Base-by-base conservation (phyloP, 2,797 vertebrate genomes). In the Gymnothorax reevesii region DNA sequence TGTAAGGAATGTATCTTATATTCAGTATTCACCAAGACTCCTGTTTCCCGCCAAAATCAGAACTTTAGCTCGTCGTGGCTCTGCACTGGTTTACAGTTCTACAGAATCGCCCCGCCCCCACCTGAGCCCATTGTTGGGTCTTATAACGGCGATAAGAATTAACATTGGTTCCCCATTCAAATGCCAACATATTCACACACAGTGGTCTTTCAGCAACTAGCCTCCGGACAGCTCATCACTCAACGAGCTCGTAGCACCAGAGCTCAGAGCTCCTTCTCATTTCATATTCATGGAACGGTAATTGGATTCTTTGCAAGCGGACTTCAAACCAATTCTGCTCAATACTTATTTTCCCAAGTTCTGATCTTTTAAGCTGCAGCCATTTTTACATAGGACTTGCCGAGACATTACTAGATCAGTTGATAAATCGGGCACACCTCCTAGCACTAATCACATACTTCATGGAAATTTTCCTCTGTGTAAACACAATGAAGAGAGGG, bases 201-300 rank as follows among this genome's bases (percentile, higher is more conserved):
- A 12, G 66, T 12, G 25, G 66, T 0, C 75, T 49, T n/a, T 27
- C 17, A 3, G 49, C 5, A 52, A 7, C 49, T 49, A 20, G 9
- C 22, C 75, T 54, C 75, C 22, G 75, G 75, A n/a, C 5, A 79
- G 10, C 75, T 22, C 75, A 79, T 79, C 75, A 55, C 75, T 55
- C 75, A 54, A 8, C 33, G 13, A 17, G 77, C 7, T 20, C 54
- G 57, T 25, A 52, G 57, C 57, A n/a, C 55, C 49, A 6, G 33
- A 49, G 20, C 57, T 54, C 3, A 3, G 52, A 20, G 12, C 5
- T 64, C 57, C 60, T 59, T 49, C 59, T 86, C 49, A 57, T 69
- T 59, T 59, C n/a, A 17, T 59, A 86, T 86, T 82, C 79, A 69
- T 82, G 20, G 77, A 82, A 82, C 0, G 27, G 85, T 79, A 75